Base-by-base conservation (phyloP, 2,113 vertebrate species). In the Onychostoma macrolepis region DNA sequence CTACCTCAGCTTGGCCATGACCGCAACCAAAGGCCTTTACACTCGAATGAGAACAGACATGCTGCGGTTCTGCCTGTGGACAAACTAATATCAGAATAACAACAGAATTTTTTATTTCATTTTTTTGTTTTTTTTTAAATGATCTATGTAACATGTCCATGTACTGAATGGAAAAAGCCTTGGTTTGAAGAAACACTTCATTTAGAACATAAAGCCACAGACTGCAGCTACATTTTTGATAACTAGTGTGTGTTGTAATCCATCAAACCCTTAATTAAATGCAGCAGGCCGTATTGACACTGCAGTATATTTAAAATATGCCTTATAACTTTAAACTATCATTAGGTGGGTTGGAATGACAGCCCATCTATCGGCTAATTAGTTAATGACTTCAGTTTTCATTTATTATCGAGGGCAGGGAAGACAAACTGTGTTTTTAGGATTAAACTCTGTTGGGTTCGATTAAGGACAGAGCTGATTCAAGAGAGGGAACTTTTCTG, bases 21-120 rank as follows among this genome's bases (percentile, higher is more conserved):
- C 83, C 24, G 48, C 83, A 84, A 33, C 28, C 48, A 75, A n/a
- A 74, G 48, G 83, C 48, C 83, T 84, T 56, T 74, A 84, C 61
- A 83, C 41, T 50, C 19, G 61, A 69, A 83, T 71, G 81, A 83
- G 63, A 69, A 50, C 41, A 33, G 65, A 71, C 61, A 71, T 69
- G 26, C 28, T 71, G 63, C 0, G 21, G 61, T 48, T 71, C 28
- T 83, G 43, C 43, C 63, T 50, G 26, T 50, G 65, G 65, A 69
- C 26, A 83, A 74, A 74, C 33, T 74, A 28, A 74, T 56, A 74
- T 74, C 83, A 36, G 78, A 80, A 80, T 13, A 80, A 79, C 48
- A 79, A 58, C 17, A 53, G 7, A 78, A 10, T 24, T 15, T n/a
- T 43, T 43, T 74, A 7, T 75, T 75, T 43, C 12, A 24, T 41